These are phyloP conservation scores for Vidua chalybeata DNA, from an alignment of 2,113 vertebrate species.

Conservation along the genomic window DNA sequence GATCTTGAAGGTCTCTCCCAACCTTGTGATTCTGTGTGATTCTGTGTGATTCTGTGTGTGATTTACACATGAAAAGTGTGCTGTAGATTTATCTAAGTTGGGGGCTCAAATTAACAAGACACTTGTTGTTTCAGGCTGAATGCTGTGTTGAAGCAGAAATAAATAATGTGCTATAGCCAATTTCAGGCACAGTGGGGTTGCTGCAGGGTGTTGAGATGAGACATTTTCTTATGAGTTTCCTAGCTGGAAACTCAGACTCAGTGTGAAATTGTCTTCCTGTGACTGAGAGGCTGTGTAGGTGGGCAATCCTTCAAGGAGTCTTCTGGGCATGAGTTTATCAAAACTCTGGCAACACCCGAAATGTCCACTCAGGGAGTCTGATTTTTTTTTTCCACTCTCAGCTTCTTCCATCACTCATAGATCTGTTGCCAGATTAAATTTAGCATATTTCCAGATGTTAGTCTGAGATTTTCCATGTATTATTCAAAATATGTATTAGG, in stretches of 20 bases:
- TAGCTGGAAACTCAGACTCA: background rate
- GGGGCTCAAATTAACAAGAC: constrained; percentile 3
- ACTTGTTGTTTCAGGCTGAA: background rate
- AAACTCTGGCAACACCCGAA: background rate
- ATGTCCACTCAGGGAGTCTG: background rate
- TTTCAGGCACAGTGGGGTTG: background rate
- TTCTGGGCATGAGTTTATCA: background rate
- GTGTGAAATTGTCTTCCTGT: background rate
- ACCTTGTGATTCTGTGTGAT: background rate
- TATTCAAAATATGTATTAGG: background rate
- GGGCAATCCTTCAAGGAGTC: background rate
- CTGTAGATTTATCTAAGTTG: background rate
- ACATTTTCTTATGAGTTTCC: background rate
- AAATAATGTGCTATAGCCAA: background rate
- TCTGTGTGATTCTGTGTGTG: background rate
- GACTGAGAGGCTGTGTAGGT: background rate
- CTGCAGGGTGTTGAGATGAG: background rate
- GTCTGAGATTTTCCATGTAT: background rate
- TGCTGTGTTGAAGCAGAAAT: background rate
- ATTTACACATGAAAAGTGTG: background rate
- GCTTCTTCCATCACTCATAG: background rate
- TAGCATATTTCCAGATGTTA: background rate
- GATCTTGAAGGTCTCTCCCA: background rate
- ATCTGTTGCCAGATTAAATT: background rate
- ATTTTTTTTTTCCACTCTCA: background rate